Conservation (phyloP, 2,797 vertebrate species). For the Parauchenoglanis ngamensis region DNA sequence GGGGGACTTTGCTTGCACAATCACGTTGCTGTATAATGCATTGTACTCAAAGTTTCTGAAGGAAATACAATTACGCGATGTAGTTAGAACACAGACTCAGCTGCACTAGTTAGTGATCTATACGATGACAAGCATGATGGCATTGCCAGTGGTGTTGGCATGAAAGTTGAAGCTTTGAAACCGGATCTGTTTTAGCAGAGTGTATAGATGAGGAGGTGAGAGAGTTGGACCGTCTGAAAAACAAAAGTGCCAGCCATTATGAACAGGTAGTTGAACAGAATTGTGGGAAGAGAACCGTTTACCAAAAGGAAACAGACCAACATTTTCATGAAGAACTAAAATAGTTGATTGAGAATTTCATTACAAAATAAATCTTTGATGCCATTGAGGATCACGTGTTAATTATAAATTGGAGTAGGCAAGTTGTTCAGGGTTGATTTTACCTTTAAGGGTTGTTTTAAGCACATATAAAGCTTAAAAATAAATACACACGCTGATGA, state of each 20-base stretch:
- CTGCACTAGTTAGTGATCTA: neutral
- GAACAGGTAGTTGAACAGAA: neutral
- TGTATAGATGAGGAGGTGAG: neutral
- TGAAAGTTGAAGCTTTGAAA: neutral
- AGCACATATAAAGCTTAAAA: neutral
- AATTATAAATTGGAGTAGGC: neutral
- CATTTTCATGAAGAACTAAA: neutral
- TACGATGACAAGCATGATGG: neutral
- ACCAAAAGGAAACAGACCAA: neutral
- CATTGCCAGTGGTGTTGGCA: neutral
- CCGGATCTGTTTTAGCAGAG: neutral
- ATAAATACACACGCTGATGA: neutral
- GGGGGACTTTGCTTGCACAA: neutral
- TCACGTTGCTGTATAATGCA: neutral
- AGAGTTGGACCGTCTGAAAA: neutral
- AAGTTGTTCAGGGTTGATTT: neutral
- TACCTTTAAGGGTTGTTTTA: neutral
- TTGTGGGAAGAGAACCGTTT: neutral
- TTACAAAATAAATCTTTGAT: neutral
- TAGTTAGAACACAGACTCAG: neutral
- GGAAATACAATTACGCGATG: neutral
- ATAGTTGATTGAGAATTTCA: neutral
- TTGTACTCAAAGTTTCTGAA: neutral
- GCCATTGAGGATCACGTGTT: neutral
- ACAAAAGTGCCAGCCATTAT: neutral